These are phyloP conservation scores for Pegoplata infirma DNA, from an alignment of 2,888 invertebrate genomes.

Conservation along the genomic window DNA sequence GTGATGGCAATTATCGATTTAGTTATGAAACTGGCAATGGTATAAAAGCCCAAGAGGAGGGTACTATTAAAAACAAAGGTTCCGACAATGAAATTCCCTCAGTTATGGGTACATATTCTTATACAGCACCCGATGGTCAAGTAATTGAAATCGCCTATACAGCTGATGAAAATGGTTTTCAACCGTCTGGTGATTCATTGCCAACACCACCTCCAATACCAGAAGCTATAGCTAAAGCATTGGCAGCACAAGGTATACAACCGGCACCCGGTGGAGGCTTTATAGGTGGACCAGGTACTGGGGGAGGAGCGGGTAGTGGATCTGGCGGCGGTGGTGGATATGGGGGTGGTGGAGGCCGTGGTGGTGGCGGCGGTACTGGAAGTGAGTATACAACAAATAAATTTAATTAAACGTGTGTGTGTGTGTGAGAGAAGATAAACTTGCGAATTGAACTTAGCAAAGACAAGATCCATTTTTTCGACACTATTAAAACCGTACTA, in stretches of 20 bases:
- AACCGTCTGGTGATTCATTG: slow-evolving; percentile 80
- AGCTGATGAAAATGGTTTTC: slow-evolving; percentile 84
- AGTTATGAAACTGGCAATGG: slow-evolving; percentile 83
- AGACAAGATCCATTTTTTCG: no score
- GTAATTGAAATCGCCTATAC: slow-evolving; percentile 81
- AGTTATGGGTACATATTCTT: slow-evolving; percentile 82
- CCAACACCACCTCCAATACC: slow-evolving; percentile 84
- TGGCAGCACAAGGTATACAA: slow-evolving; percentile 78
- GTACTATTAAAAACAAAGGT: slow-evolving; percentile 81
- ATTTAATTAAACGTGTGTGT: no score
- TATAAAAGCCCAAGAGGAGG: slow-evolving; percentile 82
- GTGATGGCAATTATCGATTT: slow-evolving; percentile 81
- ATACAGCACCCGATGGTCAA: slow-evolving; percentile 83
- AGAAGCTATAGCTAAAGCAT: slow-evolving; percentile 81
- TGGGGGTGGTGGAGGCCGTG: slow-evolving; percentile 42
- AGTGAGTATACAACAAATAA: slow-evolving; percentile 47
- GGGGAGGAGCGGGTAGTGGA: slow-evolving; percentile 65
- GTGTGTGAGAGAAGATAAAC: no score
- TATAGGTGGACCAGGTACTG: slow-evolving; percentile 67
- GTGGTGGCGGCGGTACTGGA: slow-evolving; percentile 30
- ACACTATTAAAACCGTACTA: no score
- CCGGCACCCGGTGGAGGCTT: slow-evolving; percentile 78
- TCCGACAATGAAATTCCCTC: slow-evolving; percentile 80
- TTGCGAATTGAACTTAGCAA: no score
- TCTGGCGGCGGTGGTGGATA: slow-evolving; percentile 65